Base-by-base conservation (phyloP, 2,113 vertebrate species). In the Apodemus sylvaticus region DNA sequence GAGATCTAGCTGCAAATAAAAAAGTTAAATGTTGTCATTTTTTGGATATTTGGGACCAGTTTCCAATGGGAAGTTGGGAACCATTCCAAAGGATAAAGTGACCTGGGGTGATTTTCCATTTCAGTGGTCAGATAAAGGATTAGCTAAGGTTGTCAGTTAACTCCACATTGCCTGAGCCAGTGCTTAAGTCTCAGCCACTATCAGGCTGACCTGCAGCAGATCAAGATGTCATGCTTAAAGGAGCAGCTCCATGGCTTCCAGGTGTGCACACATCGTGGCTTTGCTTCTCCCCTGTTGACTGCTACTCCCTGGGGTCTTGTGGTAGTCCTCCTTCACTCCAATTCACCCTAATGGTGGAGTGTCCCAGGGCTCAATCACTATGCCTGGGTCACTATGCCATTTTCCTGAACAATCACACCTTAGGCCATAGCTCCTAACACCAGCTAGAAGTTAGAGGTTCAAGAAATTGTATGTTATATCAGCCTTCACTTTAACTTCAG, bases 61-160 rank as follows among this genome's bases (percentile, higher is more conserved):
- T 95, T 96, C 78, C 94, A 96, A 94, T 85, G 60, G 58, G 60
- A 89, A 94, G 20, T 83, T 86, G 96, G 71, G 91, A 86, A 53
- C 71, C 82, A 78, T 36, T 51, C 83, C 85, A 93, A 89, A 93
- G 81, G 51, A 92, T 93, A 89, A 93, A 91, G 95, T 95, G 45
- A 86, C 86, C 93, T 94, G 86, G 86, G 90, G 77, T 86, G 48
- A 62, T 29, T 92, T 94, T 97, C 55, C 91, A 91, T 89, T 60
- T 82, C 70, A 62, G 42, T 39, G 2, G 81, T 95, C 66, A 91
- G 92, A 74, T 95, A 68, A 66, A 7, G 3, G 60, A 78, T 91
- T 74, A 78, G 82, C 86, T 60, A 89, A 82, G 55, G 26, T 74
- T 93, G 83, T 93, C 94, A 24, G 31, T 96, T 66, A 86, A 55